These are phyloP conservation scores for Zophobas morio DNA, from an alignment of 1,140 invertebrate genomes.

Conservation along the genomic window DNA sequence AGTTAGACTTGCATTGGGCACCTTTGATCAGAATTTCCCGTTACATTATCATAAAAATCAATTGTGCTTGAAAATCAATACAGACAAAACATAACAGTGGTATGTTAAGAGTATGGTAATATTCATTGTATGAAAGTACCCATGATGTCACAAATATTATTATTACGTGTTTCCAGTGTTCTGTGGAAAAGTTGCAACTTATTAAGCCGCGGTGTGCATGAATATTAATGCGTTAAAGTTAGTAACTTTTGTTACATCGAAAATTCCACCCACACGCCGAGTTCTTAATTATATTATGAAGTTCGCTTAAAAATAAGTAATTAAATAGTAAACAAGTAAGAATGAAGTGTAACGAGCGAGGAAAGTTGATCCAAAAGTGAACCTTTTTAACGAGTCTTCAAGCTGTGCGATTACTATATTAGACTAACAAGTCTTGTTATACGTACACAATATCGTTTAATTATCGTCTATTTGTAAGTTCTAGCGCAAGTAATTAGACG, in stretches of 20 bases:
- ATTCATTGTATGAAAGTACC: too few relatives aligned
- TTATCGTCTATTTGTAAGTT: slow-evolving; percentile 12
- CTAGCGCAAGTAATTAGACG: not conserved
- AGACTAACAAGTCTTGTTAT: slow-evolving; percentile 27
- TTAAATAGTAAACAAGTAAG: slow-evolving; percentile 3
- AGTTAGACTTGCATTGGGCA: too few relatives aligned
- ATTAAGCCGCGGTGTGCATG: slow-evolving; percentile 10
- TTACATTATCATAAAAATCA: too few relatives aligned
- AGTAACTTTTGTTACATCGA: slow-evolving; percentile 4
- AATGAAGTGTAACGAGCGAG: slow-evolving; percentile 7
- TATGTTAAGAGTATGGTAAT: too few relatives aligned
- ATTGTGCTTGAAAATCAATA: too few relatives aligned
- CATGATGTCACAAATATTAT: slow-evolving; percentile 6
- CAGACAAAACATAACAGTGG: too few relatives aligned
- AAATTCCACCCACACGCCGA: slow-evolving; percentile 6
- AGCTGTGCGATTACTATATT: slow-evolving; percentile 6
- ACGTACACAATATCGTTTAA: slow-evolving; percentile 21
- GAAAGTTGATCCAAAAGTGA: slow-evolving; percentile 11
- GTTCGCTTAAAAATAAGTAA: slow-evolving; percentile 19
- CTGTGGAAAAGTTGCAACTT: not conserved
- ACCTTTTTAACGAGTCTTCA: slow-evolving; percentile 10
- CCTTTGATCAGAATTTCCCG: too few relatives aligned
- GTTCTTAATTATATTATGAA: not conserved
- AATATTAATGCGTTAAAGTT: slow-evolving; percentile 25
- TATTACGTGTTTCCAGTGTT: not conserved